These are phyloP conservation scores for Leptodactylus fuscus DNA, from an alignment of 2,113 vertebrate species.

Conservation along the genomic window DNA sequence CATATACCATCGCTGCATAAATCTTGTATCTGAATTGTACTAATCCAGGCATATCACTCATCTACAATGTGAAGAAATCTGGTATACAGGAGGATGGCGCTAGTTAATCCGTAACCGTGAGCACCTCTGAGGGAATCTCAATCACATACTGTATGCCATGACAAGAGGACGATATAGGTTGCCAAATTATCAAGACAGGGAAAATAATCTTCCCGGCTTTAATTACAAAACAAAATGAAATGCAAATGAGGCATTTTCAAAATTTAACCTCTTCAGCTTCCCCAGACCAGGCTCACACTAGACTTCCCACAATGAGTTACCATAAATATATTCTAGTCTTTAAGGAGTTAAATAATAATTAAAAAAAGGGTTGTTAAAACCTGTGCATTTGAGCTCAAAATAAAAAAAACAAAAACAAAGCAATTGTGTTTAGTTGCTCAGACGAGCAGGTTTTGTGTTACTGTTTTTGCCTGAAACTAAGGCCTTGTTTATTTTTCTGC, in stretches of 20 bases:
- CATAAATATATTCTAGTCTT: background rate
- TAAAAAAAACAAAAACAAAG: too few relatives aligned
- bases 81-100: background rate
- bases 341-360: background rate
- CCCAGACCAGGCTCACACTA: background rate
- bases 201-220: background rate
- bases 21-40: background rate
- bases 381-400: too few relatives aligned
- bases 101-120: background rate
- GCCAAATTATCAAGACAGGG: background rate
- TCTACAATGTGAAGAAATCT: background rate
- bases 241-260: background rate
- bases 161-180: background rate
- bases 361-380: too few relatives aligned
- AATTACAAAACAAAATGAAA: background rate
- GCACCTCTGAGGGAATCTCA: background rate
- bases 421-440: too few relatives aligned
- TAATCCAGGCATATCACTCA: too few relatives aligned
- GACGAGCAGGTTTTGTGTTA: too few relatives aligned
- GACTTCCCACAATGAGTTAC: too few relatives aligned
- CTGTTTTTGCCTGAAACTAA: too few relatives aligned
- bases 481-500: too few relatives aligned
- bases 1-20: too few relatives aligned
- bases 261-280: background rate
- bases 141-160: background rate